Evolutionary conservation across 2,888 invertebrate genomes (phyloP).

Genomic region (Amblyjoppa fuscipennis): DNA sequence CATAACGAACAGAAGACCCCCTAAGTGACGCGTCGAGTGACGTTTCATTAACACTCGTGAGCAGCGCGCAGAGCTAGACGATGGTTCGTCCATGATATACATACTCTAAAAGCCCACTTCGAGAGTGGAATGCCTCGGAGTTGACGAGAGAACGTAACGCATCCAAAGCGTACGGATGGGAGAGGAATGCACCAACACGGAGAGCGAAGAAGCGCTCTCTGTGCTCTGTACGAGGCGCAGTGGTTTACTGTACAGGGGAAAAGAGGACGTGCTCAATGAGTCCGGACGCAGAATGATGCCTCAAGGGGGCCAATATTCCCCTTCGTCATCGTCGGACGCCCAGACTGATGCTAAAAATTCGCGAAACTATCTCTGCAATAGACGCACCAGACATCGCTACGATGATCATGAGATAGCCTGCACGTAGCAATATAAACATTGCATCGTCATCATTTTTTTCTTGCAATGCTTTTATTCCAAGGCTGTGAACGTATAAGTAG

Average conservation of each 20-base stretch:
- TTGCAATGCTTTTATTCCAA: too few relatives aligned
- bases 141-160: slow-evolving; percentile 40
- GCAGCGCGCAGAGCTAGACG: slow-evolving; percentile 26
- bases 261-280: slow-evolving; percentile 65
- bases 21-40: slow-evolving; percentile 79
- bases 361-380: background rate
- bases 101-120: slow-evolving; percentile 35
- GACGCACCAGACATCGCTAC: background rate
- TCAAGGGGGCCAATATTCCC: slow-evolving; percentile 58
- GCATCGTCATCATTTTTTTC: too few relatives aligned
- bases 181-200: slow-evolving; percentile 49
- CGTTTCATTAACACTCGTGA: slow-evolving; percentile 79
- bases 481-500: too few relatives aligned
- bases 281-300: slow-evolving; percentile 46
- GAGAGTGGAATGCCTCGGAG: slow-evolving; percentile 24
- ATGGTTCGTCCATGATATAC: slow-evolving; percentile 42
- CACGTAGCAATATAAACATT: background rate
- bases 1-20: slow-evolving; percentile 71
- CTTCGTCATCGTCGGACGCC: slow-evolving; percentile 40
- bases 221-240: slow-evolving; percentile 53
- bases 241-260: slow-evolving; percentile 60
- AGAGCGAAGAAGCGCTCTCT: slow-evolving; percentile 64
- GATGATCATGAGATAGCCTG: background rate
- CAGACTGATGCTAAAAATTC: slow-evolving; percentile 2
- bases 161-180: slow-evolving; percentile 18